phyloP scores from a whole-genome alignment of 1,140 invertebrate genomes.

The Sarcophaga peregrina region DNA sequence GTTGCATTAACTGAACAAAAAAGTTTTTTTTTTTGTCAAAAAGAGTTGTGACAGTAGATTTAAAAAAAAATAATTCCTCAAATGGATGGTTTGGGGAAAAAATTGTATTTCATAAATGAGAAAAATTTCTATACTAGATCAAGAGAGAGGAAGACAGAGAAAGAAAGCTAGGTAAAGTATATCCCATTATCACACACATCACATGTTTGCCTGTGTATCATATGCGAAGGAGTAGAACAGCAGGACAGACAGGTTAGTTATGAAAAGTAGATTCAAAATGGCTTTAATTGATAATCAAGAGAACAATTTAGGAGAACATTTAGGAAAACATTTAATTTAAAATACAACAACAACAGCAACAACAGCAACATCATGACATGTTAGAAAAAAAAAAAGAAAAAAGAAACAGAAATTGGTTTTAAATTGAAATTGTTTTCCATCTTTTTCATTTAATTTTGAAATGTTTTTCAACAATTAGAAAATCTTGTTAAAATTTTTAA shows the following conservation, averaged over 20 bases:
- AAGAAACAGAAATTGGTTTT: neutral
- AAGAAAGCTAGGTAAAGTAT: too few species aligned
- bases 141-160: too few species aligned
- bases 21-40: neutral
- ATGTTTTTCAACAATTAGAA: neutral
- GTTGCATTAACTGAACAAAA: neutral
- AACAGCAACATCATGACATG: too few species aligned
- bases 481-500: neutral
- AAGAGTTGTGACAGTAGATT: slow-evolving; percentile 6
- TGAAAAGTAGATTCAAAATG: neutral
- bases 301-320: neutral
- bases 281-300: slow-evolving; percentile 11
- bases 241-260: neutral
- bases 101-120: slow-evolving; percentile 21
- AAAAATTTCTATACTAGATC: neutral
- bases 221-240: neutral
- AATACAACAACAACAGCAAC: too few species aligned
- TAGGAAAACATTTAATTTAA: neutral
- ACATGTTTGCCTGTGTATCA: neutral
- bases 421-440: neutral
- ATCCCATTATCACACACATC: neutral
- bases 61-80: neutral
- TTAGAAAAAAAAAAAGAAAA: too few species aligned
- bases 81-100: neutral
- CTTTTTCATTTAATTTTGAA: neutral